These are phyloP conservation scores for Drepanosiphum platanoidis DNA, from an alignment of 2,888 invertebrate genomes.

Conservation along the genomic window DNA sequence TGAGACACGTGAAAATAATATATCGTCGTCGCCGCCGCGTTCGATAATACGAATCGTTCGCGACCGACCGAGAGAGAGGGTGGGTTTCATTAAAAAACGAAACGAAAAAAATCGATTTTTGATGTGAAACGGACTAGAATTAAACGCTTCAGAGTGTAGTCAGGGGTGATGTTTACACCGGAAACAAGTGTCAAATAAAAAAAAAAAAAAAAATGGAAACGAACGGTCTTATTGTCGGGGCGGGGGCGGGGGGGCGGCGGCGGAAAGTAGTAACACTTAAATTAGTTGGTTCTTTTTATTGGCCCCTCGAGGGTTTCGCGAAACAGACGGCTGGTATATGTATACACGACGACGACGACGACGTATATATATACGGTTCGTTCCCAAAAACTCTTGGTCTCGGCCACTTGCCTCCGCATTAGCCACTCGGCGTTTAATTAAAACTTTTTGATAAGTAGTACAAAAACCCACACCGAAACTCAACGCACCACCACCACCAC, in stretches of 20 bases:
- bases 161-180: constrained; percentile 31
- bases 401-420: constrained; percentile 59
- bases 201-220: constrained; percentile 33
- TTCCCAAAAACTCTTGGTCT: constrained; percentile 48
- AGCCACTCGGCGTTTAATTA: constrained; percentile 58
- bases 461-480: constrained; percentile 51
- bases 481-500: constrained; percentile 42
- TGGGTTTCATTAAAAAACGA: no score
- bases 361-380: constrained; percentile 40
- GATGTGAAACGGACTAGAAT: constrained; percentile 11
- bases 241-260: neutral
- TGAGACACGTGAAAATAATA: no score
- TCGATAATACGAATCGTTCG: no score
- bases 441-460: constrained; percentile 62
- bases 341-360: no score
- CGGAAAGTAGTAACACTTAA: constrained; percentile 42
- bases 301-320: constrained; percentile 35
- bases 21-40: no score
- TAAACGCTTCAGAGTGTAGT: constrained; percentile 26
- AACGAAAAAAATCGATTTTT: constrained; percentile 18
- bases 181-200: constrained; percentile 59
- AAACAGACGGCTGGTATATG: constrained; percentile 61
- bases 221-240: constrained; percentile 17
- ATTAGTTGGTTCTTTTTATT: constrained; percentile 61
- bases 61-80: no score